Conservation (phyloP, 2,113 vertebrate species). For the Nettapus auritus region DNA sequence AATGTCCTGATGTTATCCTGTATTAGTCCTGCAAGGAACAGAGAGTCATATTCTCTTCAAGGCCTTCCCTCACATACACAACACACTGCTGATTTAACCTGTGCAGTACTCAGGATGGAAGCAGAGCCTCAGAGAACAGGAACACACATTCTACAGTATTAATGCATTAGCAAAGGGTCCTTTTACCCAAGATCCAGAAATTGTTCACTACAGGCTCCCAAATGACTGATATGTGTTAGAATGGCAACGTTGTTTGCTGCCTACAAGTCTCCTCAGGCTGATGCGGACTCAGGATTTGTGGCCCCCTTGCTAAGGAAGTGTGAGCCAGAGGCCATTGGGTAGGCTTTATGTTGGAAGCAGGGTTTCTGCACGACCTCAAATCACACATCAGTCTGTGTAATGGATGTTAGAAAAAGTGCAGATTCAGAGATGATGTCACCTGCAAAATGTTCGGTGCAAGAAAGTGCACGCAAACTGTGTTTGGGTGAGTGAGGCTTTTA, state of each 20-base stretch:
- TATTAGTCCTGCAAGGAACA: neutral
- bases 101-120: neutral
- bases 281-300: neutral
- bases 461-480: neutral
- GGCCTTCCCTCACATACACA: neutral
- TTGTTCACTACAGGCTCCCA: neutral
- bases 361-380: neutral
- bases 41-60: neutral
- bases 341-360: neutral
- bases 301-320: neutral
- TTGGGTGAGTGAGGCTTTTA: neutral
- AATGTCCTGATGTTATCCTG: neutral
- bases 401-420: neutral
- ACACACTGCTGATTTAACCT: neutral
- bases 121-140: neutral
- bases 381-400: rapidly evolving
- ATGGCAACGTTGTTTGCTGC: too few species aligned
- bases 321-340: neutral
- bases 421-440: neutral
- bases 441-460: neutral
- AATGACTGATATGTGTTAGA: neutral
- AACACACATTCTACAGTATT: neutral
- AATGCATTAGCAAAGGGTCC: neutral
- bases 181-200: neutral
- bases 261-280: neutral